Conservation (phyloP, 2,113 vertebrate genomes). For the Macrotis lagotis region DNA sequence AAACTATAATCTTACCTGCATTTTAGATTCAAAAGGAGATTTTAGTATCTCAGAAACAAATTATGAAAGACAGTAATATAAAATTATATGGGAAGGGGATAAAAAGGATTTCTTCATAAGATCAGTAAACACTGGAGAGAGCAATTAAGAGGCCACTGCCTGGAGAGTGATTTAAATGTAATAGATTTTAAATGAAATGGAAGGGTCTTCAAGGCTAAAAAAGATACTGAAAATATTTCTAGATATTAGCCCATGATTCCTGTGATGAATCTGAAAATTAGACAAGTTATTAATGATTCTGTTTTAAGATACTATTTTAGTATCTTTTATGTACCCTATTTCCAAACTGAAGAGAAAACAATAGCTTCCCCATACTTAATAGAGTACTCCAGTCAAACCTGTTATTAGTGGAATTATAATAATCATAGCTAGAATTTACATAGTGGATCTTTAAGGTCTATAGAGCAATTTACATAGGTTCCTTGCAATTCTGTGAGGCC, state of each 20-base stretch:
- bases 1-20: constrained; percentile 16
- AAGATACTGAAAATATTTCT: not conserved
- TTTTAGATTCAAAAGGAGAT: constrained; percentile 32
- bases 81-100: constrained; percentile 13
- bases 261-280: no score
- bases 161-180: constrained; percentile 34
- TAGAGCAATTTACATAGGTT: not conserved
- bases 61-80: constrained; percentile 26
- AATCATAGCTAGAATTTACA: not conserved
- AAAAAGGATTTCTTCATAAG: constrained; percentile 12
- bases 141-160: constrained; percentile 6
- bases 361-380: constrained; percentile 34
- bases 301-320: no score
- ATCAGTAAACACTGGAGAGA: constrained; percentile 1
- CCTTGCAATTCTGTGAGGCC: not conserved
- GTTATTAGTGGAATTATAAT: not conserved
- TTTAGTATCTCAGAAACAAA: not conserved
- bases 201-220: constrained; percentile 39
- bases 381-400: constrained; percentile 36
- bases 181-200: constrained; percentile 50
- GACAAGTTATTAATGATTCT: no score
- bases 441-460: not conserved
- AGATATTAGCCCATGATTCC: no score
- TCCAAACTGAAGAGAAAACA: constrained; percentile 35
- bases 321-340: not conserved